phyloP scores from a whole-genome alignment of 2,797 vertebrate species.

The Apogon hyalosoma region DNA sequence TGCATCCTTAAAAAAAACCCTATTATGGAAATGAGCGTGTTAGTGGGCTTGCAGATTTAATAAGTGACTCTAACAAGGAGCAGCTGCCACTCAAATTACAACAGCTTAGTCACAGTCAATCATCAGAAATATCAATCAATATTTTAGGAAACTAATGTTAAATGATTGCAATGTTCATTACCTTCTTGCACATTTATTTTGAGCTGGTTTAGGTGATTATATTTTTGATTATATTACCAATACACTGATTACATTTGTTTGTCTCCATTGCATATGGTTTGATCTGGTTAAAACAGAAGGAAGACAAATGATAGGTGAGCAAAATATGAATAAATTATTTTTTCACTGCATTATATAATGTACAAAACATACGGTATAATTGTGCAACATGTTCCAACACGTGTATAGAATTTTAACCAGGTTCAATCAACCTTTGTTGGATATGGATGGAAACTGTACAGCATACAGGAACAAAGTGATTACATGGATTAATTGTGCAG shows the following conservation, averaged over 20 bases:
- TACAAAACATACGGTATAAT: too few relatives aligned
- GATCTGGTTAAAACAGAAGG: background rate
- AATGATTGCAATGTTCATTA: constrained; percentile 8
- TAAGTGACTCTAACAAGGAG: constrained; percentile 64
- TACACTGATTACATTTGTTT: background rate
- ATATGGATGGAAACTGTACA: too few relatives aligned
- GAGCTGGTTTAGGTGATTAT: background rate
- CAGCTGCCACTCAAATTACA: constrained; percentile 65
- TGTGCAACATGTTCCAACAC: too few relatives aligned
- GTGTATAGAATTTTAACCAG: too few relatives aligned
- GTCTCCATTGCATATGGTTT: background rate
- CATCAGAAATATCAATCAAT: constrained; percentile 16
- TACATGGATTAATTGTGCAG: too few relatives aligned
- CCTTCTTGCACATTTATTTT: background rate
- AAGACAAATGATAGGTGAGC: too few relatives aligned
- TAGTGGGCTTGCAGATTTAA: constrained; percentile 56
- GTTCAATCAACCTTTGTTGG: too few relatives aligned
- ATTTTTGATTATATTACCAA: too few relatives aligned
- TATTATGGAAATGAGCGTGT: constrained; percentile 70
- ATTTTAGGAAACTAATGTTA: background rate
- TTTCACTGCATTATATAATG: too few relatives aligned
- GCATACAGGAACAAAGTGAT: too few relatives aligned
- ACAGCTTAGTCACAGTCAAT: constrained; percentile 21
- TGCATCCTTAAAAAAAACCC: constrained; percentile 51
- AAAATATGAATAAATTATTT: too few relatives aligned